Conservation (phyloP, 1,140 invertebrate genomes). For the Planococcus citri region DNA sequence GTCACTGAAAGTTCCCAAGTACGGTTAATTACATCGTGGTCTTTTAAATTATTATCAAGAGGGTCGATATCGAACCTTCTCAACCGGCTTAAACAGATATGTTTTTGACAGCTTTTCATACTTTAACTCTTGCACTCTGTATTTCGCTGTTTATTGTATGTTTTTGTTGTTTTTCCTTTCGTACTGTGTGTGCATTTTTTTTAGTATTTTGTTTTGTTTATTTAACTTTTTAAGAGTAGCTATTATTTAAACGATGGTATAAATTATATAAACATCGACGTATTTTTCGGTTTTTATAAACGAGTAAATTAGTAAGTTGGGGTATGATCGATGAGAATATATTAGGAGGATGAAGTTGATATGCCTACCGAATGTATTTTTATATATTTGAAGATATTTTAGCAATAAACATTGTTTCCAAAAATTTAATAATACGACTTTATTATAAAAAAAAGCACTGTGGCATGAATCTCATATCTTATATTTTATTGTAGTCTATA, state of each 20-base stretch:
- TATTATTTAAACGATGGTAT: no score
- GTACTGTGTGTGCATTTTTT: not conserved
- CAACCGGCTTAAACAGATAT: not conserved
- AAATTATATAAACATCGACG: no score
- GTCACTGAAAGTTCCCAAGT: constrained; percentile 15
- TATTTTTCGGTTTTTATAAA: no score
- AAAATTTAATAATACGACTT: not conserved
- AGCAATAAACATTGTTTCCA: no score
- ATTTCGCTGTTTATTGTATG: constrained; percentile 2
- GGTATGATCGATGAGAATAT: no score
- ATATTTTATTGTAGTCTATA: no score
- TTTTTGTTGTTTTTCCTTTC: not conserved
- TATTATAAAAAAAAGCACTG: not conserved
- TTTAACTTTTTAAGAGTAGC: no score
- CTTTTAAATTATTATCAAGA: constrained; percentile 16
- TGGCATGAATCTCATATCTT: not conserved
- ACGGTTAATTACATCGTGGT: constrained; percentile 19
- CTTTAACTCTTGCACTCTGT: not conserved
- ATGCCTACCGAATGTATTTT: no score
- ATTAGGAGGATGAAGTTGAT: no score
- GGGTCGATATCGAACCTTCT: constrained; percentile 16
- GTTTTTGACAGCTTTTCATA: constrained; percentile 16
- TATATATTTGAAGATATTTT: no score
- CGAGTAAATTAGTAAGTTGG: no score
- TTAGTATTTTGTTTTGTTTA: not conserved